These are phyloP conservation scores for Dasypus novemcinctus DNA, from an alignment of 2,113 vertebrate species.

Conservation along the genomic window DNA sequence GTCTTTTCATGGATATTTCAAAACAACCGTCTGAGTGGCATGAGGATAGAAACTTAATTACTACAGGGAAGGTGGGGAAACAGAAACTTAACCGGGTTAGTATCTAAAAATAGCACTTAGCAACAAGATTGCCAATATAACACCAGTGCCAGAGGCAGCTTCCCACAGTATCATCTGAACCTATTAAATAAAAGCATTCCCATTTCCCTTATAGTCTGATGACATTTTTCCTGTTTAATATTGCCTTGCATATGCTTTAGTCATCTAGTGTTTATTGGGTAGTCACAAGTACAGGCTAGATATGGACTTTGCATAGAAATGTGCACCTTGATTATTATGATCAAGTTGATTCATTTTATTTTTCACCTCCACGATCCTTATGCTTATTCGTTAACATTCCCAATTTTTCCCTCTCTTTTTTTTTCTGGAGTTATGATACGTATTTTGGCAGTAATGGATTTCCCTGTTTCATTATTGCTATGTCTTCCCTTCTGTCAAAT, in stretches of 20 bases:
- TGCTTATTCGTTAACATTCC: neutral
- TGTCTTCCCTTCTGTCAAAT: neutral
- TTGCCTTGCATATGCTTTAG: neutral
- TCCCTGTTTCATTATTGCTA: neutral
- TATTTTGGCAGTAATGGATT: neutral
- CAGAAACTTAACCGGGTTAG: too few relatives aligned
- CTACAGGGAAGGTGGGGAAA: too few relatives aligned
- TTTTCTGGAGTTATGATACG: neutral
- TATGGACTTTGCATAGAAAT: neutral
- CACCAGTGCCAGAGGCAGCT: too few relatives aligned
- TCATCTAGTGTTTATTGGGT: neutral
- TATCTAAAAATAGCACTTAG: too few relatives aligned
- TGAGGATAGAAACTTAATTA: too few relatives aligned
- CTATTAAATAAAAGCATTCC: neutral
- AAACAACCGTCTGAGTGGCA: too few relatives aligned
- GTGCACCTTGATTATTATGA: neutral
- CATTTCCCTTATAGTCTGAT: neutral
- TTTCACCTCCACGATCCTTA: neutral
- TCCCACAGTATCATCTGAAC: neutral
- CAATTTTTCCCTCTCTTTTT: neutral
- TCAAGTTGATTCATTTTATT: neutral
- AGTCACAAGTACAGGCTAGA: neutral
- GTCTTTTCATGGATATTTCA: too few relatives aligned
- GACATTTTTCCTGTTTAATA: neutral
- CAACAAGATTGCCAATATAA: too few relatives aligned